Percentiles rank a stretch among this genome's conserved stretches.
Evolutionary conservation across 64 coral and sea anemone genomes (phyloP).

Genomic region (Dendronephthya gigantea): DNA sequence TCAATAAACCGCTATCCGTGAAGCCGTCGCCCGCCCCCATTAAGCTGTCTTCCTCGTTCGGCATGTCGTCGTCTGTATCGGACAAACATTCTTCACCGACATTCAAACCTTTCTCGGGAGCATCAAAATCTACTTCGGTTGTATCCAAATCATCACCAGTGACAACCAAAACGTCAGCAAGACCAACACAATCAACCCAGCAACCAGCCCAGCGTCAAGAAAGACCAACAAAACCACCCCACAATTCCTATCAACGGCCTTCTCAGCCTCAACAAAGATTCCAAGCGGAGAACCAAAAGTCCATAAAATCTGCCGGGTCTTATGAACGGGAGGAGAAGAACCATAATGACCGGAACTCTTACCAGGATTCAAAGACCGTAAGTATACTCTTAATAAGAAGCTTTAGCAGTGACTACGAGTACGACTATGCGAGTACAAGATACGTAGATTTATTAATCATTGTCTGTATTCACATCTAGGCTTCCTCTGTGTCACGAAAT

Average conservation of each 20-base stretch:
- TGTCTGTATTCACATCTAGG: no score
- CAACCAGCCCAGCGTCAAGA: background rate
- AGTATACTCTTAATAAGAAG: background rate
- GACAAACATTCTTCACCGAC: background rate
- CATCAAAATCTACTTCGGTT: background rate
- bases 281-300: background rate
- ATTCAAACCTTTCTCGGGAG: background rate
- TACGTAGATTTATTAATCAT: no score
- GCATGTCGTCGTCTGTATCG: background rate
- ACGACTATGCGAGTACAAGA: no score
- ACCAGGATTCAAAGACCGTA: background rate
- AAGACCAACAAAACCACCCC: background rate
- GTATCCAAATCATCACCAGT: background rate
- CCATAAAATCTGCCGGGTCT: background rate
- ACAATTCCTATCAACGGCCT: background rate
- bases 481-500: background rate
- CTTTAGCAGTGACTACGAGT: no score
- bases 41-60: background rate
- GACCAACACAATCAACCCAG: background rate
- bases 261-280: background rate
- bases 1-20: background rate
- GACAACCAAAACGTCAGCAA: background rate
- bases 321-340: background rate
- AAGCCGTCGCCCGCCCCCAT: background rate
- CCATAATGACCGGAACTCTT: background rate